Evolutionary conservation across 2,113 vertebrate species (phyloP).

Genomic region (Excalfactoria chinensis): DNA sequence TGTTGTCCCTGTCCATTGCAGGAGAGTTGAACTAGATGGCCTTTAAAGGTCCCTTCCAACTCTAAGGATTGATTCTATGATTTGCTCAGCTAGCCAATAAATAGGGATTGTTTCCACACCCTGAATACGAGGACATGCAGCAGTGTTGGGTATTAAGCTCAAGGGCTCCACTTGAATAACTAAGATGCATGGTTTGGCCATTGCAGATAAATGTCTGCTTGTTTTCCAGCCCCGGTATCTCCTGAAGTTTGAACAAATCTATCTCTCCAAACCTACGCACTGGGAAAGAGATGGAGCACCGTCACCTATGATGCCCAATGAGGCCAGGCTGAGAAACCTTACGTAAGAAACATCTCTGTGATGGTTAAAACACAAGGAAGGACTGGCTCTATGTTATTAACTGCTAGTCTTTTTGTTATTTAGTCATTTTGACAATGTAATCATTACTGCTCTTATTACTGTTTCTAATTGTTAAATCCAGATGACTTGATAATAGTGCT

Average conservation of each 20-base stretch:
- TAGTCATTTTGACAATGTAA: neutral
- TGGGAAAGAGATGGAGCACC: slow-evolving; percentile 99
- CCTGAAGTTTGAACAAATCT: slow-evolving; percentile 98
- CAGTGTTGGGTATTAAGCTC: neutral
- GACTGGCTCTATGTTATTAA: neutral
- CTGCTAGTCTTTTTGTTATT: neutral
- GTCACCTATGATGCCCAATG: slow-evolving; percentile 99
- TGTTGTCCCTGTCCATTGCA: too few species aligned
- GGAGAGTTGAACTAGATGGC: too few species aligned
- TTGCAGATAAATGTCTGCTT: neutral
- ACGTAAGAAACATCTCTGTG: slow-evolving; percentile 81
- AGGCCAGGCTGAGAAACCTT: slow-evolving; percentile 94
- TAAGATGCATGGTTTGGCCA: neutral
- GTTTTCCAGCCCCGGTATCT: slow-evolving; percentile 91
- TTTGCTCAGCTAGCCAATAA: neutral
- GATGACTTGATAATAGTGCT: neutral
- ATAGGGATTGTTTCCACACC: neutral
- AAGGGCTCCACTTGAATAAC: neutral
- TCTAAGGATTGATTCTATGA: too few species aligned
- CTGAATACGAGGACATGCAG: neutral
- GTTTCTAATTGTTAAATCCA: neutral
- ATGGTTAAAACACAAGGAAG: neutral
- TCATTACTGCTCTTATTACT: neutral
- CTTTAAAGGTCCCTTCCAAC: too few species aligned
- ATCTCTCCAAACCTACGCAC: slow-evolving; percentile 96